These are phyloP conservation scores for Parascotia fuliginaria DNA, from an alignment of 2,888 invertebrate species.

Conservation along the genomic window DNA sequence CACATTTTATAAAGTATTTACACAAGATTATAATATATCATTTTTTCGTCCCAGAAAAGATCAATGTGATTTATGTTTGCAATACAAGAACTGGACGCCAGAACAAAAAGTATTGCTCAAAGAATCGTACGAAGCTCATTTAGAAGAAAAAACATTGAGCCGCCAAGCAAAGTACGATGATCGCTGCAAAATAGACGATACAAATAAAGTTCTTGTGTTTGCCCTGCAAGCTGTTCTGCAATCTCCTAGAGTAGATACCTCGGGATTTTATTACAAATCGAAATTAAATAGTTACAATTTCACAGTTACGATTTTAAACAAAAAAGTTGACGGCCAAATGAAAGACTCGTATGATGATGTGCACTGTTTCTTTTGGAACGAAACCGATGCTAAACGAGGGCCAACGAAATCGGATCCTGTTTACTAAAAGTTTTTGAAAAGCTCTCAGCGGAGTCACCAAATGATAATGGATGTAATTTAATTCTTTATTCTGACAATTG, in stretches of 20 bases:
- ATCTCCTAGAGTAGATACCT: slow-evolving; percentile 19
- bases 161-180: slow-evolving; percentile 27
- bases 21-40: slow-evolving; percentile 24
- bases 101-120: slow-evolving; percentile 17
- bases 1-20: slow-evolving; percentile 25
- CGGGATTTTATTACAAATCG: slow-evolving; percentile 16
- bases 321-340: slow-evolving; percentile 1
- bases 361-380: slow-evolving; percentile 23
- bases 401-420: slow-evolving; percentile 6
- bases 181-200: slow-evolving; percentile 16
- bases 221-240: slow-evolving; percentile 22
- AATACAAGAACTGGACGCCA: slow-evolving; percentile 15
- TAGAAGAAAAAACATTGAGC: slow-evolving; percentile 28
- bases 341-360: background rate
- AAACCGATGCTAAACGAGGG: slow-evolving; percentile 12
- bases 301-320: slow-evolving; percentile 4
- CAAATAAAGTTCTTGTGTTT: slow-evolving; percentile 9
- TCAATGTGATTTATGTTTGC: slow-evolving; percentile 24
- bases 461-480: slow-evolving; percentile 9
- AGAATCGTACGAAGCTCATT: slow-evolving; percentile 19
- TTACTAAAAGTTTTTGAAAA: slow-evolving; percentile 2
- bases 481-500: slow-evolving; percentile 20
- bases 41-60: slow-evolving; percentile 35
- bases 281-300: slow-evolving; percentile 17
- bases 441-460: background rate